Percentiles rank a stretch among this genome's conserved stretches.
These are phyloP conservation scores for Siderastrea siderea DNA, from an alignment of 92 coral and sea anemone species.

Conservation along the genomic window DNA sequence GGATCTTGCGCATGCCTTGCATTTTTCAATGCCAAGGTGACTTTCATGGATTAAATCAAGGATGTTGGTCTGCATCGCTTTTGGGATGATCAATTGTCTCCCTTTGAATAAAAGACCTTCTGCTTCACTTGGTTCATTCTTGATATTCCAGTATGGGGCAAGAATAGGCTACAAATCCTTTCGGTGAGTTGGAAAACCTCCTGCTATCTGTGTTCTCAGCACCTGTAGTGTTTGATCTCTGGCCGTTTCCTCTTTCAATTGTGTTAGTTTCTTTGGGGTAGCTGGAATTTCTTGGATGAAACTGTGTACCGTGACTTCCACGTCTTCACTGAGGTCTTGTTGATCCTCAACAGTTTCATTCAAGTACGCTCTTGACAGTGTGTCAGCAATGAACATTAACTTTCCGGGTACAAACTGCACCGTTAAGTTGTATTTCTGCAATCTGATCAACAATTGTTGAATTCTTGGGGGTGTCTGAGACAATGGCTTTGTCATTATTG, in stretches of 20 bases:
- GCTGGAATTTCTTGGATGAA: slow-evolving; percentile 44
- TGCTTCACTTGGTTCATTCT: slow-evolving; percentile 51
- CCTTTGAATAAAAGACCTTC: slow-evolving; percentile 48
- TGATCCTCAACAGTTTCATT: no score
- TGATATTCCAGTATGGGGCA: slow-evolving; percentile 40
- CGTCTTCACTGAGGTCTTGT: no score
- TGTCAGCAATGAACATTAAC: no score
- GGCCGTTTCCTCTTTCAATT: slow-evolving; percentile 36
- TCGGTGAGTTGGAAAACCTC: slow-evolving; percentile 36
- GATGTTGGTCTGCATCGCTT: slow-evolving; percentile 4
- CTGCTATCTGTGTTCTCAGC: slow-evolving; percentile 9
- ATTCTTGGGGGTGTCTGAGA: no score
- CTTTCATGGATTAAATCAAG: slow-evolving; percentile 52
- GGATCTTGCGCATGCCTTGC: slow-evolving; percentile 52
- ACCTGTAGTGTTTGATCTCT: slow-evolving; percentile 21
- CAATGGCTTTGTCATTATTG: no score
- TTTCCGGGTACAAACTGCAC: no score
- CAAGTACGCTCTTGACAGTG: no score
- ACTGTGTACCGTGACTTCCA: no score
- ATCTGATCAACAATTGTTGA: no score
- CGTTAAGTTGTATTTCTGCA: no score
- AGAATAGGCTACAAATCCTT: slow-evolving; percentile 21
- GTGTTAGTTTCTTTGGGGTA: slow-evolving; percentile 28
- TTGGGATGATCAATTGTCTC: slow-evolving; percentile 34
- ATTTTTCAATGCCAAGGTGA: slow-evolving; percentile 43